Evolutionary conservation across 2,113 vertebrate genomes (phyloP).

Genomic region (Lepisosteus osseus): DNA sequence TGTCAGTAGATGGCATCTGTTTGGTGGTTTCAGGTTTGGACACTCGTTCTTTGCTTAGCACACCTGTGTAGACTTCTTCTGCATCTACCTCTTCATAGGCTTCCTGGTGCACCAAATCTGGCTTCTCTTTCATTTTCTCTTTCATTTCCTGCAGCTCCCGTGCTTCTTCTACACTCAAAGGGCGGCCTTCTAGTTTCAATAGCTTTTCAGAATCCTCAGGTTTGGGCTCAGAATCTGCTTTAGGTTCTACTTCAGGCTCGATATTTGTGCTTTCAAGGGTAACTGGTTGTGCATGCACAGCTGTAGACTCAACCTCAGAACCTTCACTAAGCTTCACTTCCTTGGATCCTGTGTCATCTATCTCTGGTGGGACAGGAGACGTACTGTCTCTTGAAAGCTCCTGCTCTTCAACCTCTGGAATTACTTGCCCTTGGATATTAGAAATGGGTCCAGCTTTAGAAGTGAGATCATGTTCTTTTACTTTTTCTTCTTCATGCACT

Average conservation of each 20-base stretch:
- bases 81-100: conserved; percentile 88
- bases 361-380: conserved; percentile 6
- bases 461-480: conserved; percentile 5
- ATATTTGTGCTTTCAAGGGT: conserved; percentile 47
- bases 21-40: conserved; percentile 63
- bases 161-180: conserved; percentile 72
- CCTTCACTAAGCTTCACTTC: background rate
- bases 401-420: conserved; percentile 56
- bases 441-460: conserved; percentile 1
- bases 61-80: conserved; percentile 86
- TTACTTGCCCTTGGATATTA: conserved; percentile 23
- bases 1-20: conserved; percentile 67
- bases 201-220: conserved; percentile 64
- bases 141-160: conserved; percentile 79
- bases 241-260: background rate
- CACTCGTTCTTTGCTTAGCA: conserved; percentile 62
- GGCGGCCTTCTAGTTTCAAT: conserved; percentile 68
- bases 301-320: conserved; percentile 42
- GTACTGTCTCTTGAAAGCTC: conserved; percentile 35
- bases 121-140: conserved; percentile 86
- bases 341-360: background rate
- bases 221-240: conserved; percentile 46
- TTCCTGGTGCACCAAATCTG: conserved; percentile 92
- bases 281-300: conserved; percentile 64
- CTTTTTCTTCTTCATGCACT: conserved; percentile 10